Conservation (phyloP, 1,140 invertebrate species). For the Bombus pyrosoma region DNA sequence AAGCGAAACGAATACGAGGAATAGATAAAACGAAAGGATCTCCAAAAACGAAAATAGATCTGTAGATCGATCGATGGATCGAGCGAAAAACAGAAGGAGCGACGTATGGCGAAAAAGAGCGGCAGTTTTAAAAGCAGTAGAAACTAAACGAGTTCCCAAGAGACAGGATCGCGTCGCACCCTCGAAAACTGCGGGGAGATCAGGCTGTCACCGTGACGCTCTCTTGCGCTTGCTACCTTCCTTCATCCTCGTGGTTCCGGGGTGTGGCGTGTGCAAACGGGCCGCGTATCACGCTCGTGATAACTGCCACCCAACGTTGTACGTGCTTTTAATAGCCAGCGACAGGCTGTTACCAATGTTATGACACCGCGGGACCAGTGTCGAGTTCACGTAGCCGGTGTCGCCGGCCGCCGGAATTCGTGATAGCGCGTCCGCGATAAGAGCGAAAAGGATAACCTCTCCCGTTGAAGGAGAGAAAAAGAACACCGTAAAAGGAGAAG, state of each 20-base stretch:
- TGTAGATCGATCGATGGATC: no score
- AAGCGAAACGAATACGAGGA: background rate
- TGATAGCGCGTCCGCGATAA: slow-evolving; percentile 58
- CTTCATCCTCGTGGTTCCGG: background rate
- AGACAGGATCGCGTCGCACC: background rate
- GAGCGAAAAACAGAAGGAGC: background rate
- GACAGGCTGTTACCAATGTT: slow-evolving; percentile 51
- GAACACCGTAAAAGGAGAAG: slow-evolving; percentile 16
- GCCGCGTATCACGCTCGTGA: background rate
- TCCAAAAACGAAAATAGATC: background rate
- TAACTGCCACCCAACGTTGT: slow-evolving; percentile 3
- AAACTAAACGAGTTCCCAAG: background rate
- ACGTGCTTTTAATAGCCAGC: slow-evolving; percentile 39
- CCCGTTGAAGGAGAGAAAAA: background rate
- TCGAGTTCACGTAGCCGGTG: slow-evolving; percentile 44
- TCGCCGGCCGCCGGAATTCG: slow-evolving; percentile 57
- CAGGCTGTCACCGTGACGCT: background rate
- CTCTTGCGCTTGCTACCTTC: background rate
- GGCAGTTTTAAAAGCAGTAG: background rate
- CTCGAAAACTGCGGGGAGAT: background rate
- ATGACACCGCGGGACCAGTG: slow-evolving; percentile 40
- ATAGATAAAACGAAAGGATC: background rate
- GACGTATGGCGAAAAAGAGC: background rate
- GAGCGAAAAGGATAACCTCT: slow-evolving; percentile 16
- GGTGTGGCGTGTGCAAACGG: slow-evolving; percentile 29